Conservation (phyloP, 2,113 vertebrate genomes). For the Okapia johnstoni region DNA sequence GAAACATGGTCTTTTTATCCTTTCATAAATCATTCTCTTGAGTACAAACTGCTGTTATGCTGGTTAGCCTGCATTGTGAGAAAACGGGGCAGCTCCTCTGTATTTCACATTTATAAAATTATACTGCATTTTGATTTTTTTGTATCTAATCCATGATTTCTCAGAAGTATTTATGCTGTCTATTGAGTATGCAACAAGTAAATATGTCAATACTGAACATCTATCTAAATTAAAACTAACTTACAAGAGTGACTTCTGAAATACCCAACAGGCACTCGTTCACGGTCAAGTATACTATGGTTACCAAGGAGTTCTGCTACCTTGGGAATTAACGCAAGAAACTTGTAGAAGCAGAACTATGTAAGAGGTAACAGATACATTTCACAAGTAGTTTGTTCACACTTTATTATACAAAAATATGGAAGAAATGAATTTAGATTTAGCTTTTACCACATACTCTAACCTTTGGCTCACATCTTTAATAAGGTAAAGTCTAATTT, state of each 20-base stretch:
- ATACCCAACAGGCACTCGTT: background rate
- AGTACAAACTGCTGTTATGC: background rate
- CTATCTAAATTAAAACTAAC: background rate
- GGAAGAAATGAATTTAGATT: background rate
- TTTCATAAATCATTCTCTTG: background rate
- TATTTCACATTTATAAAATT: background rate
- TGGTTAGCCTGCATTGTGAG: background rate
- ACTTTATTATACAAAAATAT: background rate
- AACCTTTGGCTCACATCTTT: background rate
- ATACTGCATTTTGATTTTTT: background rate
- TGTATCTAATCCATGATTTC: background rate
- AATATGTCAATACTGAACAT: background rate
- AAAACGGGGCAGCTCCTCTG: background rate
- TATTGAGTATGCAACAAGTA: background rate
- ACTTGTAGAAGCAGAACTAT: background rate
- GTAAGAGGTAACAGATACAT: background rate
- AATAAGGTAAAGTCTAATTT: background rate
- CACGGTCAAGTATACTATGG: background rate
- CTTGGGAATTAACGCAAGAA: background rate
- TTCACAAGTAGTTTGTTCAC: background rate
- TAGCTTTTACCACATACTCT: background rate
- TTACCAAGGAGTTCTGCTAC: background rate
- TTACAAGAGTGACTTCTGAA: background rate
- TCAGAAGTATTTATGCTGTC: background rate
- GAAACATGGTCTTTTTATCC: background rate